Conservation (phyloP, 2,888 invertebrate species). For the Cerceris ruficornis region DNA sequence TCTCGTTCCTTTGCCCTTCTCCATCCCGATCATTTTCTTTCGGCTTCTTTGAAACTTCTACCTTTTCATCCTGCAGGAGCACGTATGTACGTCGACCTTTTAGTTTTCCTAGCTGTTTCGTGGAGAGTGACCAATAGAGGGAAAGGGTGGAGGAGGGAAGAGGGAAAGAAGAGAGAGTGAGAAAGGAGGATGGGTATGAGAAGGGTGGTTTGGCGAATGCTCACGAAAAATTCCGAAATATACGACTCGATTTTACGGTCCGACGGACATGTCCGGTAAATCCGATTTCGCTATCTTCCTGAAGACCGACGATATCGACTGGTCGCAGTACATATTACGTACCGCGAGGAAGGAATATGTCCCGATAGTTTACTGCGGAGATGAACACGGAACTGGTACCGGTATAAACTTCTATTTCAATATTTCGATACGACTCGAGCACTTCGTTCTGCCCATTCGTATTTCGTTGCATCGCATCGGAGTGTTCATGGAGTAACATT, state of each 20-base stretch:
- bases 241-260: constrained; percentile 66
- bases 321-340: constrained; percentile 43
- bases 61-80: not conserved
- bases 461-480: constrained; percentile 1
- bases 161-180: not conserved
- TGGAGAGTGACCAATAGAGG: not conserved
- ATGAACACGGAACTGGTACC: constrained; percentile 52
- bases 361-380: constrained; percentile 44
- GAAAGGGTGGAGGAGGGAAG: not conserved
- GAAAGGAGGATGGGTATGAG: not conserved
- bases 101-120: not conserved
- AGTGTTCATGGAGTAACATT: constrained; percentile 15
- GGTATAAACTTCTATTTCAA: constrained; percentile 55
- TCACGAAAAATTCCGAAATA: constrained; percentile 60
- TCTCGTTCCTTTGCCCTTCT: not conserved
- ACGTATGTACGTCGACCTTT: not conserved
- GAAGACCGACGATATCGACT: constrained; percentile 59
- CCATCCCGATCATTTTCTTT: constrained; percentile 30
- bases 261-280: constrained; percentile 60
- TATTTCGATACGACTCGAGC: constrained; percentile 48
- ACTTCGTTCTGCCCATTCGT: constrained; percentile 19
- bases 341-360: constrained; percentile 52
- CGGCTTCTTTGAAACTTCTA: constrained; percentile 15
- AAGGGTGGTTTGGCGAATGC: constrained; percentile 7
- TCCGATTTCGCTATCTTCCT: constrained; percentile 58